phyloP scores from a whole-genome alignment of 1,140 invertebrate species.

The Wiebesia pumilae region DNA sequence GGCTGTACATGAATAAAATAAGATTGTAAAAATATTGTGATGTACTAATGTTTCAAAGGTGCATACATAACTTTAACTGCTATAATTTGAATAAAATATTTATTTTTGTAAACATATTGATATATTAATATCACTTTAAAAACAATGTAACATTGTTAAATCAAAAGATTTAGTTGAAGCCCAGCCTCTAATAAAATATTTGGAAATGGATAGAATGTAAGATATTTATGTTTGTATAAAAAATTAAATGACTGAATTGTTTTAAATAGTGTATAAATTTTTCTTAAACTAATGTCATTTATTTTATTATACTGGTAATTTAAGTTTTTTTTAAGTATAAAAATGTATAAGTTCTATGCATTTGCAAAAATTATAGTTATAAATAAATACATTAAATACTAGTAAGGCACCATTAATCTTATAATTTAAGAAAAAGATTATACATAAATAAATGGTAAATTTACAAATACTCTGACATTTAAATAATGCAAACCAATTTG shows the following conservation, averaged over 20 bases:
- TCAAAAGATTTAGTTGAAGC: neutral
- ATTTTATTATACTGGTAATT: neutral
- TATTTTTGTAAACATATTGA: slow-evolving; percentile 46
- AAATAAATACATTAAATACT: slow-evolving; percentile 43
- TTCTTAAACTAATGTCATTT: neutral
- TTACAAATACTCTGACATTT: neutral
- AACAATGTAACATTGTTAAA: neutral
- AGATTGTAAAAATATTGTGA: slow-evolving; percentile 28
- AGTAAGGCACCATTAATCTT: slow-evolving; percentile 42
- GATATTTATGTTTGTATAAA: neutral
- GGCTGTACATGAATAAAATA: slow-evolving; percentile 25
- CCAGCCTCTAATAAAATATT: neutral
- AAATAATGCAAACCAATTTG: too few species aligned
- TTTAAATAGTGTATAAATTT: neutral
- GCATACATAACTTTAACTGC: neutral
- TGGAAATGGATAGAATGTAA: neutral
- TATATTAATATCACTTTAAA: slow-evolving; percentile 14
- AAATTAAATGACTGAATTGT: neutral
- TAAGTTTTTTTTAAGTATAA: neutral
- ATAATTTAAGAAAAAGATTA: slow-evolving; percentile 46
- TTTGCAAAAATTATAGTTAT: slow-evolving; percentile 10
- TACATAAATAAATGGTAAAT: slow-evolving; percentile 70
- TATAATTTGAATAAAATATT: slow-evolving; percentile 43
- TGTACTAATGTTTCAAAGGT: slow-evolving; percentile 22
- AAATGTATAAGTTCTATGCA: neutral